Evolutionary conservation across 2,797 vertebrate genomes (phyloP).

Genomic region (Zonotrichia albicollis): DNA sequence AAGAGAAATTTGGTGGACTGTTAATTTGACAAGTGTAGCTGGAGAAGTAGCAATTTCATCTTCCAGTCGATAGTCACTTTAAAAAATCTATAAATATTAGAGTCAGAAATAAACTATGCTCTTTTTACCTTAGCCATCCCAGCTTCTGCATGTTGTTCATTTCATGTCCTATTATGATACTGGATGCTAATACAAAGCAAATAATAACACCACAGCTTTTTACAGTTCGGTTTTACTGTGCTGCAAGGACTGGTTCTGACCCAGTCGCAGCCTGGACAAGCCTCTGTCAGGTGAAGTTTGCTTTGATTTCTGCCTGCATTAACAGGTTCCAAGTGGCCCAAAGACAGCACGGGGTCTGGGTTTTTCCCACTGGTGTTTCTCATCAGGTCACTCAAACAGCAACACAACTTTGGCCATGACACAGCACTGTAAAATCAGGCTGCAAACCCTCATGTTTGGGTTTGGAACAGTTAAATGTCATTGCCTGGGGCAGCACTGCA

Average conservation of each 20-base stretch:
- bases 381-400: neutral
- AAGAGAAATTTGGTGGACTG: neutral
- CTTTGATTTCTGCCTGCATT: constrained; percentile 11
- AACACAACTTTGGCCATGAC: neutral
- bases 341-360: fast-evolving
- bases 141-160: fast-evolving
- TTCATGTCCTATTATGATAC: neutral
- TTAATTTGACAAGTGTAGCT: neutral
- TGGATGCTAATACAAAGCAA: neutral
- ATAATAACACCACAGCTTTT: neutral
- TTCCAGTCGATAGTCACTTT: neutral
- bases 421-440: neutral
- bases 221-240: neutral
- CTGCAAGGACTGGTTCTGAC: neutral
- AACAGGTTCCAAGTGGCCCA: constrained; percentile 9
- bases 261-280: constrained; percentile 1
- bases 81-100: neutral
- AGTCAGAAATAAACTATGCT: neutral
- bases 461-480: neutral
- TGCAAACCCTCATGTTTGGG: neutral
- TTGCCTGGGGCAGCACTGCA: neutral
- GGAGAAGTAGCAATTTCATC: neutral
- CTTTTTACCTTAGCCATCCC: neutral
- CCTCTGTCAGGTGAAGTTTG: neutral
- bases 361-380: neutral